Base-by-base conservation (phyloP, 2,113 vertebrate genomes). In the Vulpes vulpes region DNA sequence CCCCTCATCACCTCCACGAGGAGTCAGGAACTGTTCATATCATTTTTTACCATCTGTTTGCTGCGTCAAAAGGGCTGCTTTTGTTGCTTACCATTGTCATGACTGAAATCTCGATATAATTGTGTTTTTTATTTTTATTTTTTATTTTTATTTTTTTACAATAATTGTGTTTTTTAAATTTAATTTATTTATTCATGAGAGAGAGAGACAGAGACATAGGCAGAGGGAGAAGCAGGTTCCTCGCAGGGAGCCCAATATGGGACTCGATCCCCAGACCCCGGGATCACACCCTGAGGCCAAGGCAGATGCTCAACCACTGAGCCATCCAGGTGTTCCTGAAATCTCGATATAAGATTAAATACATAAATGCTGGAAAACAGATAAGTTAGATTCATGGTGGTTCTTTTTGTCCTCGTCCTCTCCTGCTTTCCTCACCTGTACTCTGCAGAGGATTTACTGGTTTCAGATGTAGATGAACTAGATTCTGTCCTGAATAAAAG, bases 31-130 rank as follows among this genome's bases (percentile, higher is more conserved):
- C 16, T 5, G 43, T 57, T 22, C 73, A 57, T 19, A 30, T 16
- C 62, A n/a, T 3, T 14, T 65, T 35, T 49, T 38, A 19, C 27
- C 53, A 14, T 49, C 62, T 11, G 0, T 14, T 27, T 69, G 51
- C 60, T n/a, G 2, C 10, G 0, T 69, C 17, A 4, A 8, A 43
- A 64, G 22, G 64, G 30, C 55, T 3, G 0, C 2, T 71, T 23
- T 82, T n/a, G 32, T 64, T 35, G 25, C 53, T 38, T 16, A 15
- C 3, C 5, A 12, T 57, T 30, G 10, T 57, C 27, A 0, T 23
- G 62, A 81, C 14, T 16, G 57, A 81, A 82, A 67, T 60, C 35
- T 32, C 25, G 2, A 3, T 55, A 0, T 2, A 43, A 25, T 43
- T 43, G 43, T 43, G 43, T 43, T 43, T 43, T 43, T 43, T 43